Evolutionary conservation across 1,140 invertebrate genomes (phyloP), one percentile per base, ranked within the genome.

Genomic region (Camponotus pennsylvanicus): DNA sequence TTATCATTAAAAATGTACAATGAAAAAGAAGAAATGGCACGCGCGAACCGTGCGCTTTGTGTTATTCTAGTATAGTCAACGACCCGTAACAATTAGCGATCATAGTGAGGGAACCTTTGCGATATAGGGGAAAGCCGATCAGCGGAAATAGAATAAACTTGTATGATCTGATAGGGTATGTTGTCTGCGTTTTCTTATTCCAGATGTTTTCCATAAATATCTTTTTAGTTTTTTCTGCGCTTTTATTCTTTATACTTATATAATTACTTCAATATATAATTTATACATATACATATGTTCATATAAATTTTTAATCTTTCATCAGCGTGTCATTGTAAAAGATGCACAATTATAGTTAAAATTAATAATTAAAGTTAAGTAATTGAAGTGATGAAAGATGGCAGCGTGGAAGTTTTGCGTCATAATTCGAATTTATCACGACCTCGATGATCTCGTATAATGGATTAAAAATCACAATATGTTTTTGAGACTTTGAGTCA

Each of bases 71-170:
- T 87, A 92, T 89, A 92, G 93, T 94, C 94, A 95, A 89, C 93
- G 94, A 94, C 94, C 94, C 92, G 93, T 89, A 92, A 94, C 90
- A 95, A 93, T 93, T 93, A 94, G 88, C 91, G 84, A 27, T 91
- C 75, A 89, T 85, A 71, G 85, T 90, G 75, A 88, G 88, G 86
- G 91, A 89, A 75, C 75, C 76, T 89, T 78, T 86, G 49, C 85
- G 70, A 88, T 84, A 80, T 77, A 92, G 91, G 92, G 91, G 92
- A 91, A 91, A 86, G 86, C 89, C 91, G 91, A 93, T 94, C 92
- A 89, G 92, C 93, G 94, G 94, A 95, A 95, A 93, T 94, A 88
- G 78, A 94, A 91, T 95, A 92, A 94, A 94, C 89, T 92, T 93
- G 80, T 59, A 40, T 93, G 90, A 94, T 94, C 94, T 93, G 92